Conservation (phyloP, 1,140 invertebrate genomes). For the Leptoteleia sp. region DNA sequence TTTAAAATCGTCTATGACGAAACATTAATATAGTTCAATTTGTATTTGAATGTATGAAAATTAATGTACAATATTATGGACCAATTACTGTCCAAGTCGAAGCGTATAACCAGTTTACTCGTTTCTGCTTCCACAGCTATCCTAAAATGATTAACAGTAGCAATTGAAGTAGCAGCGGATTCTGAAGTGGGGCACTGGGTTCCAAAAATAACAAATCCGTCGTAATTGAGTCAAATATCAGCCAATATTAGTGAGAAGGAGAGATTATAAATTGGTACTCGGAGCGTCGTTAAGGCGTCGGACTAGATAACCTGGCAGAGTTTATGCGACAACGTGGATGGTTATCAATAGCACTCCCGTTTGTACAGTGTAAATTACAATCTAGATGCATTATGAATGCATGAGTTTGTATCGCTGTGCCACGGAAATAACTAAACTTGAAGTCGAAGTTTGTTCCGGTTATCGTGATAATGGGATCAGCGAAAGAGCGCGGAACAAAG, state of each 20-base stretch:
- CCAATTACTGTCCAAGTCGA: no score
- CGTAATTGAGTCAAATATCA: slow-evolving; percentile 24
- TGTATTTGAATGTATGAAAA: no score
- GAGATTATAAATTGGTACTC: slow-evolving; percentile 34
- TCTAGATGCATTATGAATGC: slow-evolving; percentile 52
- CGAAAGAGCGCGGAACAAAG: slow-evolving; percentile 43
- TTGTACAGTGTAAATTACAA: slow-evolving; percentile 66
- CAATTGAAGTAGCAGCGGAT: slow-evolving; percentile 4
- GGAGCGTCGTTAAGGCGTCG: slow-evolving; percentile 32
- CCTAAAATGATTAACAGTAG: slow-evolving; percentile 22
- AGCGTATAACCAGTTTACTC: slow-evolving; percentile 9
- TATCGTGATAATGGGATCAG: slow-evolving; percentile 62
- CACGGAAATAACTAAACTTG: slow-evolving; percentile 63
- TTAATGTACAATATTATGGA: no score
- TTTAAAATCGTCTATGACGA: no score
- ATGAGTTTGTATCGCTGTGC: slow-evolving; percentile 43
- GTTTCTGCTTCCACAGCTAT: not conserved
- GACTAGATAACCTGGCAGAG: slow-evolving; percentile 36
- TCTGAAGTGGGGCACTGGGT: slow-evolving; percentile 7
- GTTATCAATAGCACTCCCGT: slow-evolving; percentile 58
- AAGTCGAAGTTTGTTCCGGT: slow-evolving; percentile 63
- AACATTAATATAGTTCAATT: no score
- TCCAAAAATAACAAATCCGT: slow-evolving; percentile 22
- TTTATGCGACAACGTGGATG: slow-evolving; percentile 47
- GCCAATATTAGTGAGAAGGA: slow-evolving; percentile 34